phyloP scores from a whole-genome alignment of 2,797 vertebrate species.

The Coendou prehensilis region DNA sequence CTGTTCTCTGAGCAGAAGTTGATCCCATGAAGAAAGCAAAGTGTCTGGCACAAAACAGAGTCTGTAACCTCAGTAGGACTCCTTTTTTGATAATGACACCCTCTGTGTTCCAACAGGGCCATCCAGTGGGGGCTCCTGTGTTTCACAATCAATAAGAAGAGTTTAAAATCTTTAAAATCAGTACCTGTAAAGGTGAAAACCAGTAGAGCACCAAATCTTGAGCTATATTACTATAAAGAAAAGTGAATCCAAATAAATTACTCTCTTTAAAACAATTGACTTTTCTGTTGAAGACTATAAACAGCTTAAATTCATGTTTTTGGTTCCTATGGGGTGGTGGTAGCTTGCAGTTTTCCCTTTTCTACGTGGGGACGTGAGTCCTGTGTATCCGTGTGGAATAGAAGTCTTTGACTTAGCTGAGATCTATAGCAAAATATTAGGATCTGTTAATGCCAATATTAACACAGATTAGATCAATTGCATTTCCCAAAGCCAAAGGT shows the following conservation, averaged over 20 bases:
- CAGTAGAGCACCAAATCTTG: neutral
- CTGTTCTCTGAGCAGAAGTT: neutral
- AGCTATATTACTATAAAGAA: neutral
- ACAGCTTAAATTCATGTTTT: neutral
- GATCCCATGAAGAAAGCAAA: neutral
- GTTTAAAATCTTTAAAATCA: neutral
- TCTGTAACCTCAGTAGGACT: neutral
- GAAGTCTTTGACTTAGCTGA: slow-evolving; percentile 37
- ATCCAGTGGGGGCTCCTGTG: neutral
- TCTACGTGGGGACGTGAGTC: neutral
- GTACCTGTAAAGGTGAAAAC: neutral
- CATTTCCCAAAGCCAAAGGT: neutral
- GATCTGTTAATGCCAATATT: neutral
- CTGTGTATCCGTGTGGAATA: neutral
- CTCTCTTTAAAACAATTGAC: slow-evolving; percentile 44
- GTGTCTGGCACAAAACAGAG: neutral
- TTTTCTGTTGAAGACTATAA: slow-evolving; percentile 16
- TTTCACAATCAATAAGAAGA: neutral
- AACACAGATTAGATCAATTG: neutral
- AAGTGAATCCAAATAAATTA: slow-evolving; percentile 15
- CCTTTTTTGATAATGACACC: neutral
- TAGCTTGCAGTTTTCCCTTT: neutral
- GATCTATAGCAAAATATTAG: slow-evolving; percentile 1
- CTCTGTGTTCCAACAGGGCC: neutral
- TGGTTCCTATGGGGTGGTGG: neutral